A percentile compares a stretch with the other conserved stretches of the same genome.
Evolutionary conservation across 2,888 invertebrate species (phyloP).

Genomic region (Sphaerophoria taeniata): DNA sequence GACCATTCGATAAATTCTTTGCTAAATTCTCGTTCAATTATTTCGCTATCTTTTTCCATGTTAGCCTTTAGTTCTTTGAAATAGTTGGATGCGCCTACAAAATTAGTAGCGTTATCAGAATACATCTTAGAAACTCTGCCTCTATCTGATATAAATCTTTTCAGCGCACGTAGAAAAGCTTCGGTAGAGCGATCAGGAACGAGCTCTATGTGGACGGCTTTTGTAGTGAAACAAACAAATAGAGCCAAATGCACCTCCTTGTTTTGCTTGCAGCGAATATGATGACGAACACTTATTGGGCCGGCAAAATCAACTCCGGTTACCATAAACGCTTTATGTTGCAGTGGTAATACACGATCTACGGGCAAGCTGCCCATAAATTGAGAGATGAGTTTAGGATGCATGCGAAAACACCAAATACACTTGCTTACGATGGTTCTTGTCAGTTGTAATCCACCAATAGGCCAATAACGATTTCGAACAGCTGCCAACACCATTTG

Average conservation of each 20-base stretch:
- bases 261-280: conserved; percentile 7
- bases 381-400: conserved; percentile 55
- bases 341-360: conserved; percentile 47
- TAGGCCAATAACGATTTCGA: conserved; percentile 63
- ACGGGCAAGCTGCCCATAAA: conserved; percentile 55
- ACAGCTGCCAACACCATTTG: too few species aligned
- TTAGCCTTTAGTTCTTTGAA: background rate
- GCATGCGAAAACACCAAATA: conserved; percentile 55
- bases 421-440: conserved; percentile 54
- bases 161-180: conserved; percentile 48
- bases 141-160: conserved; percentile 53
- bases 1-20: conserved; percentile 11
- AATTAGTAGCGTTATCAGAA: conserved; percentile 46
- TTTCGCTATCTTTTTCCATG: conserved; percentile 1
- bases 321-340: conserved; percentile 48
- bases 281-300: conserved; percentile 12
- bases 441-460: conserved; percentile 36
- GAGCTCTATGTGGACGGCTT: conserved; percentile 55
- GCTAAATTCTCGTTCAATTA: background rate
- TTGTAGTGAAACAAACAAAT: conserved; percentile 56
- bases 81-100: conserved; percentile 19
- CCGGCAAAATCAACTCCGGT: conserved; percentile 66
- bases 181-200: conserved; percentile 46
- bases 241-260: conserved; percentile 36
- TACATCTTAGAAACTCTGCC: conserved; percentile 45